phyloP scores from a whole-genome alignment of 2,888 invertebrate genomes.

The Romanomermis culicivorax region DNA sequence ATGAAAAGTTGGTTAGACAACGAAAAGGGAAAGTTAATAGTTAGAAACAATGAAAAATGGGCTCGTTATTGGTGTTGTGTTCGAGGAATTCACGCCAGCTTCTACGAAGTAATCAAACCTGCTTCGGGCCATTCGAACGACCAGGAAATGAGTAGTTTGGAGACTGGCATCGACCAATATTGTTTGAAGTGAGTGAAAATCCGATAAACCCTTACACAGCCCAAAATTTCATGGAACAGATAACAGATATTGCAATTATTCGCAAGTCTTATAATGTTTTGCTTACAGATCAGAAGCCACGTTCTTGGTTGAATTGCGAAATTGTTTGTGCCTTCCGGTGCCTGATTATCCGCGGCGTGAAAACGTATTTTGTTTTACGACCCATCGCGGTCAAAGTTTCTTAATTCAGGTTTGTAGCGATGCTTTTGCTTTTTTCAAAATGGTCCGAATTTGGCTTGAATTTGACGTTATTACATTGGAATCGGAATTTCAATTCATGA shows the following conservation, averaged over 20 bases:
- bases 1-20: conserved; percentile 95
- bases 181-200: not conserved
- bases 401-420: conserved; percentile 87
- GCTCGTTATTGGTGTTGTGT: conserved; percentile 96
- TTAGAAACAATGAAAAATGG: conserved; percentile 87
- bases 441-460: not conserved
- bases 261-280: too few species aligned
- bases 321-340: conserved; percentile 76
- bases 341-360: conserved; percentile 96
- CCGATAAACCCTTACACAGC: too few species aligned
- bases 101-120: conserved; percentile 63
- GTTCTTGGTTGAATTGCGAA: conserved; percentile 26
- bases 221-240: too few species aligned
- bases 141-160: not conserved
- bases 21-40: conserved; percentile 72
- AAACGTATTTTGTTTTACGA: conserved; percentile 90
- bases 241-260: too few species aligned
- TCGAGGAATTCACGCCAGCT: conserved; percentile 58
- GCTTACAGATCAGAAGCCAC: too few species aligned
- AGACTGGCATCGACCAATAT: not conserved
- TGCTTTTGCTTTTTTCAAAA: too few species aligned
- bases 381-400: conserved; percentile 91
- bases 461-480: not conserved
- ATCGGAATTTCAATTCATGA: not conserved
- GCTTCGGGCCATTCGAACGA: conserved; percentile 12